These are phyloP conservation scores for Julus scanicus DNA, from an alignment of 2,888 invertebrate genomes.

Conservation along the genomic window DNA sequence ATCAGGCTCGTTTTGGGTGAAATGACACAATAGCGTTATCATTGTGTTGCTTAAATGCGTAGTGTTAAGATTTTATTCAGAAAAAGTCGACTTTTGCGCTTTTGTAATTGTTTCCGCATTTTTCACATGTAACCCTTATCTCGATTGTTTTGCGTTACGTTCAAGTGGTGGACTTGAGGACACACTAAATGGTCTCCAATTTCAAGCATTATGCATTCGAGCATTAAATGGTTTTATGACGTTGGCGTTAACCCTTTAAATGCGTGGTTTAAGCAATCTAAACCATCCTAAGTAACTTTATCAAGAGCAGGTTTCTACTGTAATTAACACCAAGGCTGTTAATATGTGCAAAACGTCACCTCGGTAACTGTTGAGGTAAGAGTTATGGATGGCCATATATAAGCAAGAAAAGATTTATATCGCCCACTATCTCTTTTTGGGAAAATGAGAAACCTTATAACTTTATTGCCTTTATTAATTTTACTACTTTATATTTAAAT, in stretches of 20 bases:
- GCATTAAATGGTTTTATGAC: neutral
- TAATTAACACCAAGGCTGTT: neutral
- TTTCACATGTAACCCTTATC: neutral
- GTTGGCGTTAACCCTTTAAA: neutral
- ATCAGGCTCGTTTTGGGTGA: constrained; percentile 1
- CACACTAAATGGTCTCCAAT: neutral
- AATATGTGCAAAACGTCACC: too few relatives aligned
- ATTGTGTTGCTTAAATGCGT: neutral
- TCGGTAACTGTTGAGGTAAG: too few relatives aligned
- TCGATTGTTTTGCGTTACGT: neutral
- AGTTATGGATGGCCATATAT: too few relatives aligned
- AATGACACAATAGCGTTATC: neutral
- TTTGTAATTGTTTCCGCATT: constrained; percentile 10
- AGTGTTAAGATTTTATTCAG: neutral
- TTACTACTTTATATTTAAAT: too few relatives aligned
- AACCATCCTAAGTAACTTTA: neutral
- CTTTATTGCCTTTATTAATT: too few relatives aligned
- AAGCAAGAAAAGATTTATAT: too few relatives aligned
- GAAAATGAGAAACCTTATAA: too few relatives aligned
- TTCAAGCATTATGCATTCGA: constrained; percentile 15
- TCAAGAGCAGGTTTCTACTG: neutral
- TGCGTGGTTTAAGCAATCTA: neutral
- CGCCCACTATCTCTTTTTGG: too few relatives aligned
- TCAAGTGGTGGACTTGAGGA: neutral
- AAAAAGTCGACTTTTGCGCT: neutral